Evolutionary conservation across 2,888 invertebrate genomes (phyloP).

Genomic region (Cataglyphis livida): DNA sequence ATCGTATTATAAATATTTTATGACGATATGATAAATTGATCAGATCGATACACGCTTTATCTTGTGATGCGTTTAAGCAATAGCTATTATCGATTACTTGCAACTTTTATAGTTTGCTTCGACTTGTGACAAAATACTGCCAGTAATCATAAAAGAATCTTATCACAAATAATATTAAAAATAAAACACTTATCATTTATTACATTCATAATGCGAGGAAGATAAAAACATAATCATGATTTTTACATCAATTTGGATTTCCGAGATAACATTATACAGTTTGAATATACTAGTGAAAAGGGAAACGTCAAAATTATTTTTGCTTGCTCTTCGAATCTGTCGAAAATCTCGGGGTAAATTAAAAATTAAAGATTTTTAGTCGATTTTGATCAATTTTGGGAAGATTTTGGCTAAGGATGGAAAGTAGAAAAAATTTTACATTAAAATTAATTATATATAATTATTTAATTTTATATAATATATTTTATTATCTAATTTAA

Average conservation of each 20-base stretch:
- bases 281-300: not conserved
- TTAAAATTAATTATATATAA: too few species aligned
- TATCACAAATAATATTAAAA: not conserved
- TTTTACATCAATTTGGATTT: not conserved
- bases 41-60: conserved; percentile 17
- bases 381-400: too few species aligned
- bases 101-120: conserved; percentile 16
- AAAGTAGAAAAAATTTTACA: too few species aligned
- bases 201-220: not conserved
- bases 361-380: too few species aligned
- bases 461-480: too few species aligned
- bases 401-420: too few species aligned
- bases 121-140: not conserved
- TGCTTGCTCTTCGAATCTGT: not conserved
- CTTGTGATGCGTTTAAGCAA: conserved; percentile 1
- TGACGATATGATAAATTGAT: conserved; percentile 23
- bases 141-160: not conserved
- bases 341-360: too few species aligned
- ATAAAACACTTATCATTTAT: not conserved
- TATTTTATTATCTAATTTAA: too few species aligned
- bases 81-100: conserved; percentile 21
- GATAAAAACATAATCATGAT: not conserved
- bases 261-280: not conserved
- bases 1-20: conserved; percentile 39
- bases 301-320: not conserved